Conservation (phyloP, 1,140 invertebrate genomes). For the Trachelipus rathkii region DNA sequence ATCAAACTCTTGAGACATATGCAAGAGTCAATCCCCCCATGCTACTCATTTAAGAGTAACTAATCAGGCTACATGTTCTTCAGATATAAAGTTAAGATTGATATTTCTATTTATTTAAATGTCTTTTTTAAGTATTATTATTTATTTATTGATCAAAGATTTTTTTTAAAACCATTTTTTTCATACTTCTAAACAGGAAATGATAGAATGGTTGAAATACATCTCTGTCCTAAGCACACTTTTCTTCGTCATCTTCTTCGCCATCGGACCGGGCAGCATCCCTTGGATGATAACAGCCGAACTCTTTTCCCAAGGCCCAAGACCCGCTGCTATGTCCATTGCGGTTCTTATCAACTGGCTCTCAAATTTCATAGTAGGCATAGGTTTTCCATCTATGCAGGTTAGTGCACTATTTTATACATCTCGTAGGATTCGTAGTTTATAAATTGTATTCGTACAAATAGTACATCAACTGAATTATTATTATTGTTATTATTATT, state of each 20-base stretch:
- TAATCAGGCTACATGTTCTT: too few species aligned
- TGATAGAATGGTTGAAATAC: constrained; percentile 96
- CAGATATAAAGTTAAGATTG: too few species aligned
- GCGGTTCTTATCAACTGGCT: constrained; percentile 97
- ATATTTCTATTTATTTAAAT: too few species aligned
- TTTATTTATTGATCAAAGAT: too few species aligned
- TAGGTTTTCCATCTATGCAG: constrained; percentile 89
- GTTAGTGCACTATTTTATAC: constrained; percentile 53
- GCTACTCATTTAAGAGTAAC: too few species aligned
- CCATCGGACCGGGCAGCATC: constrained; percentile 91
- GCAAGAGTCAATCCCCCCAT: too few species aligned
- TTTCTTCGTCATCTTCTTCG: constrained; percentile 94
- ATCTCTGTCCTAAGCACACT: constrained; percentile 88
- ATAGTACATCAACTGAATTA: too few species aligned
- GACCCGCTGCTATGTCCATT: constrained; percentile 95
- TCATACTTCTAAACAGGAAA: constrained; percentile 64
- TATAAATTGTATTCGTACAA: too few species aligned
- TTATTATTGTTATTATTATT: too few species aligned
- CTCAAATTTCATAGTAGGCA: constrained; percentile 94
- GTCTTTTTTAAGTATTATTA: too few species aligned
- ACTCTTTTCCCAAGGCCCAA: constrained; percentile 91
- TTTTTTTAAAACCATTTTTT: too few species aligned
- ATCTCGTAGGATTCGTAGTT: neutral
- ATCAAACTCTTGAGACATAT: too few species aligned
- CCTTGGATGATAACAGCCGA: constrained; percentile 99